These are phyloP conservation scores for Tragelaphus oryx DNA, from an alignment of 2,797 vertebrate genomes.

Conservation along the genomic window DNA sequence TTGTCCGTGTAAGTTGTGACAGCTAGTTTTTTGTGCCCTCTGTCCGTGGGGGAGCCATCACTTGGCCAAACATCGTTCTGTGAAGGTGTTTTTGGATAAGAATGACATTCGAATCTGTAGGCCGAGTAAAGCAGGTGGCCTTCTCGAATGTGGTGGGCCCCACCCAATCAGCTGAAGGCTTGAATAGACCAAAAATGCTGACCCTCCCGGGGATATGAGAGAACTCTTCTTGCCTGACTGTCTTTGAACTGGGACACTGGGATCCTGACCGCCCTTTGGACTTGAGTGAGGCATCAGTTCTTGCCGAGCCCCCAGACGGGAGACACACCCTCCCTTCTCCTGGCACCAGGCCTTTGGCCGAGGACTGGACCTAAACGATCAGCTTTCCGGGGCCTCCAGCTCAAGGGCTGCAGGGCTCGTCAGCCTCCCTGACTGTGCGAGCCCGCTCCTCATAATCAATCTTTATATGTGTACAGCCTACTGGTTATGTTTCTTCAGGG, in stretches of 20 bases:
- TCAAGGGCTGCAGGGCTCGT: rapidly evolving
- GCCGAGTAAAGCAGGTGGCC: too few relatives aligned
- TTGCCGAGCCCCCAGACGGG: rapidly evolving
- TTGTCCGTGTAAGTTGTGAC: background rate
- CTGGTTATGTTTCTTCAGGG: too few relatives aligned
- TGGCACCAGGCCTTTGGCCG: background rate
- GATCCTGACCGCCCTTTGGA: rapidly evolving
- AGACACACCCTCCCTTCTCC: rapidly evolving
- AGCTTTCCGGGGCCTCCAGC: background rate
- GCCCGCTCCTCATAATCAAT: rapidly evolving
- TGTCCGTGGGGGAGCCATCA: background rate
- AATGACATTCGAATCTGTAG: rapidly evolving
- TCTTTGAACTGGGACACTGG: background rate
- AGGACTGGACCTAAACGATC: rapidly evolving
- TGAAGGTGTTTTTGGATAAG: background rate
- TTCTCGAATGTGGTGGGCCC: rapidly evolving
- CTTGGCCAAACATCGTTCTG: background rate
- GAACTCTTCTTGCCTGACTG: background rate
- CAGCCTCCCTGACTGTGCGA: rapidly evolving
- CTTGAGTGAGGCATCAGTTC: rapidly evolving
- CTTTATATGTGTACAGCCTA: rapidly evolving
- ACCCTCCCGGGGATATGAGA: rapidly evolving
- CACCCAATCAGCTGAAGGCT: rapidly evolving
- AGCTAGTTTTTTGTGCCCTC: background rate
- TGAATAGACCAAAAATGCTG: rapidly evolving